A percentile compares a stretch with the other conserved stretches of the same genome.
Evolutionary conservation across 2,797 vertebrate genomes (phyloP).

Genomic region (Hydrolagus colliei): DNA sequence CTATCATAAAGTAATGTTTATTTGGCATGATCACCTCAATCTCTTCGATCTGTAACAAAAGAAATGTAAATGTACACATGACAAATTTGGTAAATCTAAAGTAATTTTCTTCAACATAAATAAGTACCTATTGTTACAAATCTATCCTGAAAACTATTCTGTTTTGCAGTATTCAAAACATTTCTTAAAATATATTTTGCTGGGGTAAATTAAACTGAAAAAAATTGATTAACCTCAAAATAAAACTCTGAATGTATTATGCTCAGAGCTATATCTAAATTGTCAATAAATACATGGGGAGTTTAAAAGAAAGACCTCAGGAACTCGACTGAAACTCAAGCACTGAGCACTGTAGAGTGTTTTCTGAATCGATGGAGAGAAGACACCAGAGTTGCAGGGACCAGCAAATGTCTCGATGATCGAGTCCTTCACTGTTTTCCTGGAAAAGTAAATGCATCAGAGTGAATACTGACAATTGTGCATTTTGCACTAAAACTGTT

Average conservation of each 20-base stretch:
- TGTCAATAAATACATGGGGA: background rate
- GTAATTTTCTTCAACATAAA: constrained; percentile 31
- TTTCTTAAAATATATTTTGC: no score
- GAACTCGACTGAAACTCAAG: constrained; percentile 58
- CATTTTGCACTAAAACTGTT: no score
- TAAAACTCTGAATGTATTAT: no score
- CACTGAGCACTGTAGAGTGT: constrained; percentile 80
- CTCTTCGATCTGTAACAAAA: constrained; percentile 73
- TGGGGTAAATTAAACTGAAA: background rate
- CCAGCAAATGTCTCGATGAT: constrained; percentile 84
- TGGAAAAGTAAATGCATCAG: constrained; percentile 41
- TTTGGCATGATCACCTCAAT: constrained; percentile 86
- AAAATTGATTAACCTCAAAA: no score
- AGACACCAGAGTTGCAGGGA: constrained; percentile 72
- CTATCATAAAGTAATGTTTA: constrained; percentile 77
- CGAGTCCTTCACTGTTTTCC: constrained; percentile 66
- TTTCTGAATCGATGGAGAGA: constrained; percentile 90
- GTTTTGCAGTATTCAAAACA: background rate
- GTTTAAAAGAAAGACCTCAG: constrained; percentile 57
- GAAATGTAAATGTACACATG: constrained; percentile 39
- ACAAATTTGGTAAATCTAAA: constrained; percentile 37
- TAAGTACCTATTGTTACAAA: constrained; percentile 14
- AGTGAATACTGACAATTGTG: no score
- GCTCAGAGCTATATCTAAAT: background rate
- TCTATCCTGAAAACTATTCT: background rate